phyloP scores from a whole-genome alignment of 2,797 vertebrate species.

The Notamacropus eugenii region DNA sequence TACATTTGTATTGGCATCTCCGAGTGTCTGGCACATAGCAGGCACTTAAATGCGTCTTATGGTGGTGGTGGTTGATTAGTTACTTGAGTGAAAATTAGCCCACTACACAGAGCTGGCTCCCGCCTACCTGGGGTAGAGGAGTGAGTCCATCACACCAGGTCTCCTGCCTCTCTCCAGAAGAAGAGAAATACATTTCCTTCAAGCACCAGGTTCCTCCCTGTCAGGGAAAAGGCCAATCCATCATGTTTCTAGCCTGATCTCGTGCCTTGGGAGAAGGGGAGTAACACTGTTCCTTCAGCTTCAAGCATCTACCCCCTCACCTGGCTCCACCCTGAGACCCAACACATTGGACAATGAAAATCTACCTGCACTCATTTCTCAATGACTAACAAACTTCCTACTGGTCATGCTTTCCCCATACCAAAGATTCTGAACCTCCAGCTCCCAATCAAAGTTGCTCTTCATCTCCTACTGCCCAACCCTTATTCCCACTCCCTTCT shows the following conservation, averaged over 20 bases:
- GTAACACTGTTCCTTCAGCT: neutral
- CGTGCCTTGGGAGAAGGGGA: neutral
- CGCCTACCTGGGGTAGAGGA: neutral
- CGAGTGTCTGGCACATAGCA: neutral
- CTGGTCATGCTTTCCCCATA: neutral
- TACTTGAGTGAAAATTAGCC: neutral
- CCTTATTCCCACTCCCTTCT: neutral
- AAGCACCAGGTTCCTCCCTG: neutral
- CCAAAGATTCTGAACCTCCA: neutral
- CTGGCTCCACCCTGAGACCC: neutral
- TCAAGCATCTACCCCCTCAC: neutral
- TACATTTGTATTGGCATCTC: neutral
- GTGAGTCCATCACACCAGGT: neutral
- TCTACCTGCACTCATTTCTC: neutral
- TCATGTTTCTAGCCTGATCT: neutral
- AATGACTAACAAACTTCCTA: neutral
- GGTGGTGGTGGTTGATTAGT: neutral
- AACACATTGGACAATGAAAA: neutral
- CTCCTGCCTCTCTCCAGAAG: neutral
- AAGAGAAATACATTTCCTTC: neutral
- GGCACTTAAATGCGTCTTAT: neutral
- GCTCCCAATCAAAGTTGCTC: neutral
- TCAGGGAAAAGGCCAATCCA: neutral
- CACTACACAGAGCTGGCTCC: neutral
- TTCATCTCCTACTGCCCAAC: neutral